These are phyloP conservation scores for Ptychochromis oligacanthus DNA, from an alignment of 2,113 vertebrate species.

Conservation along the genomic window DNA sequence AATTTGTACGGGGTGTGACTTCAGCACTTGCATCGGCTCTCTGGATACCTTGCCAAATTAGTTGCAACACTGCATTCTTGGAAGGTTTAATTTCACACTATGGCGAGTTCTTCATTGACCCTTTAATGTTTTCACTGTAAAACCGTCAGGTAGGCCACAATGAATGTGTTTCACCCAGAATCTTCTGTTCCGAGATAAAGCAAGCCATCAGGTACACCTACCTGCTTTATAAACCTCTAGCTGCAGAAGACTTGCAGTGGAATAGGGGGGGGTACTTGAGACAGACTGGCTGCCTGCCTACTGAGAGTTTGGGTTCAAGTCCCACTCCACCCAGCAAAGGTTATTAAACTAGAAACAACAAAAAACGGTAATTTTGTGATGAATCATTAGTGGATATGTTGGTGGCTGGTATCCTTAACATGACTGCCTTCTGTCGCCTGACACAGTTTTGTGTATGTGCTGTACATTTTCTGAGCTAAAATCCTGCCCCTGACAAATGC, in stretches of 20 bases:
- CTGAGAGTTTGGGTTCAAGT: no score
- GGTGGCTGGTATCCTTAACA: neutral
- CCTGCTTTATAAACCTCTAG: neutral
- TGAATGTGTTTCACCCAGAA: neutral
- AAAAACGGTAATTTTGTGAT: neutral
- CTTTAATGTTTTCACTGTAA: neutral
- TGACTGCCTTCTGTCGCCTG: no score
- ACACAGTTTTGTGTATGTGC: neutral
- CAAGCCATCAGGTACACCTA: neutral
- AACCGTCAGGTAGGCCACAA: neutral
- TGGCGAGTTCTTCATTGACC: no score
- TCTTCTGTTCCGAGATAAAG: neutral
- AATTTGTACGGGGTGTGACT: neutral
- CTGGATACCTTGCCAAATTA: neutral
- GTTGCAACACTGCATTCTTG: neutral
- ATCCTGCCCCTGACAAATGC: neutral
- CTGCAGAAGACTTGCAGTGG: neutral
- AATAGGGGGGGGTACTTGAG: no score
- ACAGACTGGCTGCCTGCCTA: no score
- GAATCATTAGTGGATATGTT: neutral
- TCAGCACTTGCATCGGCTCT: neutral
- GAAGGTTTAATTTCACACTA: neutral
- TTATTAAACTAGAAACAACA: neutral
- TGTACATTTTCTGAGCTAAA: neutral
- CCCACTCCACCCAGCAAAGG: neutral